Evolutionary conservation across 2,888 invertebrate species (phyloP).

Genomic region (Anorthoa munda): DNA sequence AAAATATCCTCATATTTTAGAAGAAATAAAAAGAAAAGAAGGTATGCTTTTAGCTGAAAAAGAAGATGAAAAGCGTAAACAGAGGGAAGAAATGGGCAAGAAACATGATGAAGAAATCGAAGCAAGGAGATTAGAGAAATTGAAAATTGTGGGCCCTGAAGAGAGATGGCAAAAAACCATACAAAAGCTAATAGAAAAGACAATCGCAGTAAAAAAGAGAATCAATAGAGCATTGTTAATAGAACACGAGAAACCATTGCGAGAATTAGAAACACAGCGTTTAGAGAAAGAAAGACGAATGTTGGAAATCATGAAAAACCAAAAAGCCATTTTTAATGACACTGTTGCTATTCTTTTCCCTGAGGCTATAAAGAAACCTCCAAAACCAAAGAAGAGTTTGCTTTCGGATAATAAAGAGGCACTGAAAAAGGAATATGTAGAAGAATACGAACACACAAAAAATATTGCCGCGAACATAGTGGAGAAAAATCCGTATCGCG

Average conservation of each 20-base stretch:
- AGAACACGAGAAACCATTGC: constrained; percentile 91
- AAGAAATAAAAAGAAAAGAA: constrained; percentile 85
- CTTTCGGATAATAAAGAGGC: constrained; percentile 84
- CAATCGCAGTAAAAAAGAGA: constrained; percentile 92
- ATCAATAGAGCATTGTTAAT: constrained; percentile 91
- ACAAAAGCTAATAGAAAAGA: constrained; percentile 92
- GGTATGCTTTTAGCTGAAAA: constrained; percentile 84
- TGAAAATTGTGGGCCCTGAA: constrained; percentile 84
- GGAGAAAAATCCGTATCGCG: constrained; percentile 85
- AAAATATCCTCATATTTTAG: constrained; percentile 81
- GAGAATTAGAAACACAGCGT: constrained; percentile 91
- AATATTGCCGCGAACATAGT: constrained; percentile 82
- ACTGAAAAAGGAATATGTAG: constrained; percentile 80
- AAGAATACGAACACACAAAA: constrained; percentile 80
- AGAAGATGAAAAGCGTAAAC: constrained; percentile 82
- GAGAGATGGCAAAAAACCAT: constrained; percentile 92
- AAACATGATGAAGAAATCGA: constrained; percentile 89
- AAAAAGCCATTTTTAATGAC: constrained; percentile 92
- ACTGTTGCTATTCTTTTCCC: constrained; percentile 92
- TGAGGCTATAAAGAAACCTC: constrained; percentile 89
- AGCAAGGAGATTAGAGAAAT: constrained; percentile 83
- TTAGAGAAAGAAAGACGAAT: constrained; percentile 91
- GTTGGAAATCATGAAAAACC: constrained; percentile 90
- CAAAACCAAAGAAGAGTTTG: constrained; percentile 83
- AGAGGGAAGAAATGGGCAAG: constrained; percentile 85